Evolutionary conservation across 2,797 vertebrate species (phyloP), one percentile per base, ranked within the genome.

Genomic region (Myripristis murdjan): DNA sequence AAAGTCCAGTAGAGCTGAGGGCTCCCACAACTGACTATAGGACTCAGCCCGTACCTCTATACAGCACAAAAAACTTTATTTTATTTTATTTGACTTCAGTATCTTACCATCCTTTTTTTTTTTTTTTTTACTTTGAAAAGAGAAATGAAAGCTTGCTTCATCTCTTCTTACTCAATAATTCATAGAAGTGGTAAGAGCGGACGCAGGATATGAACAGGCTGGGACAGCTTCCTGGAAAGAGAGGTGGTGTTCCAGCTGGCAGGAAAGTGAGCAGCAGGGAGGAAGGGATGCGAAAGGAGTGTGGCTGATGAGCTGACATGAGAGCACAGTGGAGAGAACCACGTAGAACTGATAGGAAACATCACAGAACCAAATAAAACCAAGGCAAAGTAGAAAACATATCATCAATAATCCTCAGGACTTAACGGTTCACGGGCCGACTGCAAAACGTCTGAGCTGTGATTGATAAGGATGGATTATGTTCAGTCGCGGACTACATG

Each of bases 221-320:
- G 58, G 75, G 67, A 63, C n/a, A 9, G 49, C 44, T 53, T 62
- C 35, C 28, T 64, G 23, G 59, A 16, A 55, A 71, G 49, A 37
- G 44, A 7, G 16, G 28, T 8, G 23, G 63, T 33, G 31, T 8
- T 63, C 49, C 79, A 87, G 57, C 52, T 79, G 80, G 23, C 46
- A 66, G 26, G 61, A 70, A 71, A 23, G 11, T 43, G 16, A 23
- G 33, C 3, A 23, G 4, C 8, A 60, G 15, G 11, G 12, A n/a
- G 31, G 3, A 56, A 23, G 12, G 52, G 65, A 62, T 1, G 57
- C 22, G 1, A 4, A 9, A 9, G 46, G 23, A 6, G 33, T 23
- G 6, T 28, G 63, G 70, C 74, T 61, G 0, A 87, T 89, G 82
- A 3, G 86, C 87, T 39, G 53, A 73, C 0, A 71, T 77, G 20